Percentiles rank a stretch among this genome's conserved stretches.
Evolutionary conservation across 2,113 vertebrate genomes (phyloP).

Genomic region (Heteronetta atricapilla): DNA sequence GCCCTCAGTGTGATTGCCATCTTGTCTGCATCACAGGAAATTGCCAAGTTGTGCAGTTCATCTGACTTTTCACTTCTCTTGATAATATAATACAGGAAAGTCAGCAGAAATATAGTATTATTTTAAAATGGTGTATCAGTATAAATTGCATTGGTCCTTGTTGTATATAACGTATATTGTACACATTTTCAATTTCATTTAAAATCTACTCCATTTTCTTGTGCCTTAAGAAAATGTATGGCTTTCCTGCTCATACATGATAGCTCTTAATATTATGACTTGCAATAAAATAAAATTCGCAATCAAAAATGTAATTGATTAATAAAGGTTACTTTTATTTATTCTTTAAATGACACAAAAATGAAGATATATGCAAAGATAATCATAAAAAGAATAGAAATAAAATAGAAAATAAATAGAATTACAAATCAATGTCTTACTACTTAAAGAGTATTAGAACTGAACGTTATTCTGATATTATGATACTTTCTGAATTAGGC

Average conservation of each 20-base stretch:
- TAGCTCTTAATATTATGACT: background rate
- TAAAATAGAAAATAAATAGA: background rate
- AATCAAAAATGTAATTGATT: background rate
- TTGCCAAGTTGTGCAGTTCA: background rate
- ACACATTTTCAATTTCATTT: background rate
- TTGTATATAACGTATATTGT: no score
- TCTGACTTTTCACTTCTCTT: background rate
- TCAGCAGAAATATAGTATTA: background rate
- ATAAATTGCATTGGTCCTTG: background rate
- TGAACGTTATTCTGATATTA: background rate
- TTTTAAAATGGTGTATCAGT: background rate
- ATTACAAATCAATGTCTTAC: fast-evolving
- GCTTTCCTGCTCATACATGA: no score
- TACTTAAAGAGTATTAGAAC: background rate
- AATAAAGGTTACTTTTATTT: background rate
- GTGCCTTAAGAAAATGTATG: background rate
- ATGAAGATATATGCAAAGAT: background rate
- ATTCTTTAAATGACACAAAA: background rate
- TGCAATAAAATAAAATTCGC: background rate
- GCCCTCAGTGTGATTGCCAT: background rate
- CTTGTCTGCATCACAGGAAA: background rate
- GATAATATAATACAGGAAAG: background rate
- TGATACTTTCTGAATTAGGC: background rate
- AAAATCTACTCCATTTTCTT: background rate
- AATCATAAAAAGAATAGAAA: background rate